Base-by-base conservation (phyloP, 2,113 vertebrate species). In the Pardalotus punctatus region DNA sequence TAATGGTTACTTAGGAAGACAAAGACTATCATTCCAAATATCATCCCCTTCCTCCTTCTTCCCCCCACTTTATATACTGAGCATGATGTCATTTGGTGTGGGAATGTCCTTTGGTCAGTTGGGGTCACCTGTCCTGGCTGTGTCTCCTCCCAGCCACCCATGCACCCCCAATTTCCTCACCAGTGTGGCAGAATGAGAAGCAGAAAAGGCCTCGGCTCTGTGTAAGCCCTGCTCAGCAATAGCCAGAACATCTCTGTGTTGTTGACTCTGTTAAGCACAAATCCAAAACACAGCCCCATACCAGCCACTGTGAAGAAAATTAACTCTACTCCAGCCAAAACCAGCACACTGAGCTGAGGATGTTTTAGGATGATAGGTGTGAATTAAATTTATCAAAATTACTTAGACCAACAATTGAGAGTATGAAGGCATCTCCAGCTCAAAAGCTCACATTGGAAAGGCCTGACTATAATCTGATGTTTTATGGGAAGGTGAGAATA, bases 151-250 rank as follows among this genome's bases (percentile, higher is more conserved):
- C 27, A 60, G 0, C 11, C 27, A 36, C 22, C 36, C 31, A 36
- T 2, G 2, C 2, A 36, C 9, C 5, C 45, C 14, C 18, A 27
- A 1, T 1, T 23, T 31, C 18, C 18, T 20, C 24, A 0, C 18
- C 51, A 42, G 35, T 0, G 0, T 29, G 42, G 6, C 35, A 1
- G 1, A 2, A 7, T 0, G 1, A 24, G 47, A 45, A 19, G 19
- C 15, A 70, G 38, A 20, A n/a, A 87, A 0, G 18, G 11, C 54
- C 31, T 53, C 38, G 38, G 38, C 33, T 69, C 53, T 33, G 31
- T 22, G 62, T 0, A 51, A 45, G 3, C 15, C 19, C 11, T 50
- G 51, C 42, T 57, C 42, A 57, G 20, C 35, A 21, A 25, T 16
- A 66, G 29, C 4, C 19, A 19, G 3, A 48, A 48, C 4, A 58